Conservation (phyloP, 2,113 vertebrate genomes). For the Gulo gulo region DNA sequence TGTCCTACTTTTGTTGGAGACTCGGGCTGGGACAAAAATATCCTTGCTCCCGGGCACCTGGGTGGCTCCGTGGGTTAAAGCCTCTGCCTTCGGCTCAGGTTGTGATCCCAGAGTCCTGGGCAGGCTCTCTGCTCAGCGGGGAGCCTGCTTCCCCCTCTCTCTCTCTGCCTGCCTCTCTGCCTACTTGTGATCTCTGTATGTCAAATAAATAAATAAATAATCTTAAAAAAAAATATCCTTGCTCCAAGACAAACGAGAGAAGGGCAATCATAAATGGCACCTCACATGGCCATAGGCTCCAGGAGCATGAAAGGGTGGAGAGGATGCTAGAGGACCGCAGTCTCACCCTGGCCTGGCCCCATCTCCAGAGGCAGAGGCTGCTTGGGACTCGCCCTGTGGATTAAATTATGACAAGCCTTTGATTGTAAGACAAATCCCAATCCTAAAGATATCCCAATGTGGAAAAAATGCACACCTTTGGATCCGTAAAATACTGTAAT, state of each 20-base stretch:
- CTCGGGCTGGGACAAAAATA: background rate
- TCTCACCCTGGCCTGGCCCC: background rate
- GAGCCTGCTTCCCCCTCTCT: no score
- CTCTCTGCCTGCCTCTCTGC: no score
- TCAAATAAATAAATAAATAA: no score
- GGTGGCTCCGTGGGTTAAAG: no score
- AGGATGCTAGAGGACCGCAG: no score
- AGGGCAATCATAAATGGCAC: background rate
- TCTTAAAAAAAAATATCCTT: background rate
- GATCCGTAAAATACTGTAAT: background rate
- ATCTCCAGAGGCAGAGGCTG: background rate
- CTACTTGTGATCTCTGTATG: no score
- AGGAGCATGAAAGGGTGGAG: background rate
- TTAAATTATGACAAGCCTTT: background rate
- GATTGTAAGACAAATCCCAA: background rate
- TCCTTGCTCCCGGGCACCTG: background rate
- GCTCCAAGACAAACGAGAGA: background rate
- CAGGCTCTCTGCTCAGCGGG: no score
- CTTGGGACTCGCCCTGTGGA: background rate
- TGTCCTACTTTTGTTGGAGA: background rate
- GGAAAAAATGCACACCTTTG: background rate
- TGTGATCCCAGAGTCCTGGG: no score
- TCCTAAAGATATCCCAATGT: background rate
- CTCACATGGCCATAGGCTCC: background rate
- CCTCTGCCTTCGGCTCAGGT: no score